Percentiles rank a stretch among this genome's conserved stretches.
Conservation (phyloP, 2,888 invertebrate genomes). For the Aporophyla lueneburgensis region DNA sequence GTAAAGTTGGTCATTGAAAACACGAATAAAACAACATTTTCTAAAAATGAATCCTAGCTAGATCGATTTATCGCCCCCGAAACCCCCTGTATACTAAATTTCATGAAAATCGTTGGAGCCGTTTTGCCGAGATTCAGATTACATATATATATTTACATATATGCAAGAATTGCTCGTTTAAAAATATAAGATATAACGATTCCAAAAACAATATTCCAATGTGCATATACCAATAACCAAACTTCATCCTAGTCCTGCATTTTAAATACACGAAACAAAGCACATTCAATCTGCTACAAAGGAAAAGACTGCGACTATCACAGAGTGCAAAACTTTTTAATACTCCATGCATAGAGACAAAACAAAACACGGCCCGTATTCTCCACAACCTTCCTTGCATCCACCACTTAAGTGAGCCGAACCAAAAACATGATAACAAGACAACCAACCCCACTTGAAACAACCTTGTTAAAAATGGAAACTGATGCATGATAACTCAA, state of each 20-base stretch:
- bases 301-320: not conserved
- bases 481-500: slow-evolving; percentile 67
- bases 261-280: not conserved
- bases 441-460: slow-evolving; percentile 47
- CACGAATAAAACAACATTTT: too few relatives aligned
- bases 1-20: too few relatives aligned
- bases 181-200: not conserved
- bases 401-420: slow-evolving; percentile 35
- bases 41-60: too few relatives aligned
- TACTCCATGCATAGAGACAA: not conserved
- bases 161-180: too few relatives aligned
- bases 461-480: slow-evolving; percentile 69
- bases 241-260: not conserved
- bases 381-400: slow-evolving; percentile 7
- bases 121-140: too few relatives aligned
- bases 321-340: not conserved
- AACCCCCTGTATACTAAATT: too few relatives aligned
- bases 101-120: too few relatives aligned
- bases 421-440: slow-evolving; percentile 53
- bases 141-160: too few relatives aligned
- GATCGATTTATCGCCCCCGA: too few relatives aligned
- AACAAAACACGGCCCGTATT: slow-evolving; percentile 9
- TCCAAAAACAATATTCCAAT: not conserved
- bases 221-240: not conserved
- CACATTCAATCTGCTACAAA: not conserved